Conservation (phyloP, 1,140 invertebrate species). For the Glossosoma conforme region DNA sequence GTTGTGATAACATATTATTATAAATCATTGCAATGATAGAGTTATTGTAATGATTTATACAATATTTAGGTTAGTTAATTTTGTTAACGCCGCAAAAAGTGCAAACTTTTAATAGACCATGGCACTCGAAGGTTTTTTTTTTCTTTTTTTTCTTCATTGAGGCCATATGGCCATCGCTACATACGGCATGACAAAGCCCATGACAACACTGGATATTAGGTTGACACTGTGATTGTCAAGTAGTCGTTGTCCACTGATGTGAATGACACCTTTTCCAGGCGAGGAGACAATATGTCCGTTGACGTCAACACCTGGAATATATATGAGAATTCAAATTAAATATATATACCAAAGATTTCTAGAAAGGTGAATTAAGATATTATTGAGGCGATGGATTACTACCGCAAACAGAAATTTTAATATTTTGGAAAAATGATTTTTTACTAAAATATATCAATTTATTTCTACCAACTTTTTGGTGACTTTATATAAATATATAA, state of each 20-base stretch:
- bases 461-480: too few species aligned
- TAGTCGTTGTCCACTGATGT: constrained; percentile 71
- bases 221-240: constrained; percentile 92
- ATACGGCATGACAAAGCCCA: constrained; percentile 66
- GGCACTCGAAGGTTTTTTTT: constrained; percentile 23
- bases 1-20: too few species aligned
- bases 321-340: too few species aligned
- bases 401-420: too few species aligned
- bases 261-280: constrained; percentile 64
- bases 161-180: constrained; percentile 66
- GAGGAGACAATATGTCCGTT: constrained; percentile 68
- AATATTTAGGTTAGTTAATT: not conserved
- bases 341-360: too few species aligned
- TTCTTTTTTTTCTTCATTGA: constrained; percentile 28
- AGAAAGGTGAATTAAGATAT: too few species aligned
- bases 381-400: too few species aligned
- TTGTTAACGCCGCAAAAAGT: too few species aligned
- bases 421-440: too few species aligned
- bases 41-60: not conserved
- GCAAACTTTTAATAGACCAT: not conserved
- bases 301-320: constrained; percentile 62
- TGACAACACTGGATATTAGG: constrained; percentile 73
- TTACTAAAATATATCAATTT: too few species aligned
- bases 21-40: too few species aligned
- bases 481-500: too few species aligned